Conservation (phyloP, 2,888 invertebrate species). For the Chironomus tentans region DNA sequence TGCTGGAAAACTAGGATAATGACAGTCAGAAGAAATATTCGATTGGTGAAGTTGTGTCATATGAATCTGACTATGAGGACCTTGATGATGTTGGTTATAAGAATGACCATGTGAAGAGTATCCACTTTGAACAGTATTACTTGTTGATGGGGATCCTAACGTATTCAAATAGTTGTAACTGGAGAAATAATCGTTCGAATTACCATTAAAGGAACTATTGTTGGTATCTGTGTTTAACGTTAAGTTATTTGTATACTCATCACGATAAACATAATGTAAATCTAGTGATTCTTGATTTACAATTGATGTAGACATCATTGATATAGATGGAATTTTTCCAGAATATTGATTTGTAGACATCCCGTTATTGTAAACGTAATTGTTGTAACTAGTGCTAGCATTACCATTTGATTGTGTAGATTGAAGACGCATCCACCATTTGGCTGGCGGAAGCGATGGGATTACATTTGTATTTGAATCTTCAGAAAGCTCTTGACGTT, state of each 20-base stretch:
- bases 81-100: neutral
- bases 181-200: neutral
- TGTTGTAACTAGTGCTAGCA: neutral
- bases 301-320: constrained; percentile 29
- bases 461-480: neutral
- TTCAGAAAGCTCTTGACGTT: constrained; percentile 54
- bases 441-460: neutral
- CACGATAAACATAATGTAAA: constrained; percentile 30
- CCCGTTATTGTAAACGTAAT: constrained; percentile 36
- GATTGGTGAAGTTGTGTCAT: neutral
- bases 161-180: constrained; percentile 30
- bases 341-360: constrained; percentile 40
- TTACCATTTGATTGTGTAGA: neutral
- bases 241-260: constrained; percentile 25
- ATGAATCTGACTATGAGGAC: neutral
- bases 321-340: constrained; percentile 30
- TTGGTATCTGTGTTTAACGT: neutral
- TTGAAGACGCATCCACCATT: constrained; percentile 25
- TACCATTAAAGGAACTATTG: neutral
- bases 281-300: constrained; percentile 28
- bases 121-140: constrained; percentile 33
- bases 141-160: neutral
- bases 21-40: neutral
- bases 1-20: constrained; percentile 4
- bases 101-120: constrained; percentile 30